Evolutionary conservation across 2,888 invertebrate species (phyloP).

Genomic region (Nomada ruficornis): DNA sequence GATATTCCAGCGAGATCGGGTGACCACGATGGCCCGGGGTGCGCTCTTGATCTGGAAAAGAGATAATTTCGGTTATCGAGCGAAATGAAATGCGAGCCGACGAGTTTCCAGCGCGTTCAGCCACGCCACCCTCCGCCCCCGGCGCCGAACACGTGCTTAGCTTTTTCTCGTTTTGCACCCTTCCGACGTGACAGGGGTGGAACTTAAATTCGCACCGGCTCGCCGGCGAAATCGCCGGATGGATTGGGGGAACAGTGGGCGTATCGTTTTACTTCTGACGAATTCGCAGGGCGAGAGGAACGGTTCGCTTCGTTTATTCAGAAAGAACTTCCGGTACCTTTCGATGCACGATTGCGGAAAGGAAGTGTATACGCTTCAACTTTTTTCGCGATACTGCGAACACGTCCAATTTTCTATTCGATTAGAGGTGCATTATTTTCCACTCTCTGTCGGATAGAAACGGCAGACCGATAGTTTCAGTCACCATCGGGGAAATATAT

Average conservation of each 20-base stretch:
- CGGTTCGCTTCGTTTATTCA: background rate
- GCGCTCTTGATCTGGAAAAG: conserved; percentile 49
- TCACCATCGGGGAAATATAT: too few relatives aligned
- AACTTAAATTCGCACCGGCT: conserved; percentile 11
- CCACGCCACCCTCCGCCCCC: background rate
- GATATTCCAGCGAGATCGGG: conserved; percentile 56
- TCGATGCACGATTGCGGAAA: background rate
- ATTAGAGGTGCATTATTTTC: too few relatives aligned
- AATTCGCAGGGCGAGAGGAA: background rate
- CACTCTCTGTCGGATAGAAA: background rate
- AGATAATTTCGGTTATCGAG: conserved; percentile 57
- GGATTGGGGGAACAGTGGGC: conserved; percentile 6
- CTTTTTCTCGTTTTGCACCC: background rate
- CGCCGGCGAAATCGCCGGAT: conserved; percentile 3
- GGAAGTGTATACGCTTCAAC: too few relatives aligned
- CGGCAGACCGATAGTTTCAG: background rate
- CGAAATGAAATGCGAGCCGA: conserved; percentile 54
- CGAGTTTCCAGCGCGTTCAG: conserved; percentile 27
- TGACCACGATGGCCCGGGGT: conserved; percentile 54
- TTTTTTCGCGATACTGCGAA: too few relatives aligned
- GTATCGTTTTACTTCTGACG: background rate
- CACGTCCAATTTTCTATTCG: too few relatives aligned
- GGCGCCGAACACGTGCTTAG: conserved; percentile 9
- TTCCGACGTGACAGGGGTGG: background rate
- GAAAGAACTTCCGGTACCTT: background rate